Conservation (phyloP, 1,140 invertebrate genomes). For the Leptinotarsa undecemlineata region DNA sequence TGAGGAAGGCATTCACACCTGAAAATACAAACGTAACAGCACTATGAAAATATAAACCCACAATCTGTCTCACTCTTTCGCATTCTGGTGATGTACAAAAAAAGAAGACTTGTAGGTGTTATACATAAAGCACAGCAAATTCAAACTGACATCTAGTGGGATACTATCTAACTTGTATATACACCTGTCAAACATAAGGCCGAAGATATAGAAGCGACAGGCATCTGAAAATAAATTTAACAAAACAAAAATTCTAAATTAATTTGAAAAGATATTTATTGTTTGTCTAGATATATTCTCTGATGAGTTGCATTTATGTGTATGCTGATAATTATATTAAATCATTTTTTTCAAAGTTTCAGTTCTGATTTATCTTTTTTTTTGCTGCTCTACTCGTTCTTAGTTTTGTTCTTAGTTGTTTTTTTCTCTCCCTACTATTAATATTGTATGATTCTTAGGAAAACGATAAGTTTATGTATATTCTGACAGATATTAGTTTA, state of each 20-base stretch:
- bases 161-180: conserved; percentile 24
- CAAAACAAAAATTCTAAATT: background rate
- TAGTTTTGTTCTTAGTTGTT: too few relatives aligned
- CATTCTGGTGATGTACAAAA: conserved; percentile 34
- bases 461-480: too few relatives aligned
- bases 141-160: conserved; percentile 32
- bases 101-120: conserved; percentile 36
- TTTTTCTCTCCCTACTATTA: too few relatives aligned
- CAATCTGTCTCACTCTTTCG: conserved; percentile 16
- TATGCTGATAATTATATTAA: too few relatives aligned
- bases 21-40: conserved; percentile 25
- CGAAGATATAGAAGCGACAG: conserved; percentile 40
- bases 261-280: too few relatives aligned
- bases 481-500: too few relatives aligned
- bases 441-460: too few relatives aligned
- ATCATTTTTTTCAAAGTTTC: too few relatives aligned
- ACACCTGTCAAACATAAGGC: conserved; percentile 37
- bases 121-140: conserved; percentile 40
- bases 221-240: conserved; percentile 16
- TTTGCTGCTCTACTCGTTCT: too few relatives aligned
- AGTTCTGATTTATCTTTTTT: too few relatives aligned
- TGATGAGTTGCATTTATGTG: too few relatives aligned
- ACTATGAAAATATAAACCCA: conserved; percentile 6
- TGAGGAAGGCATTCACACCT: conserved; percentile 38
- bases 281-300: too few relatives aligned